Evolutionary conservation across 1,140 invertebrate genomes (phyloP).

Genomic region (Drosophila chauvacae): DNA sequence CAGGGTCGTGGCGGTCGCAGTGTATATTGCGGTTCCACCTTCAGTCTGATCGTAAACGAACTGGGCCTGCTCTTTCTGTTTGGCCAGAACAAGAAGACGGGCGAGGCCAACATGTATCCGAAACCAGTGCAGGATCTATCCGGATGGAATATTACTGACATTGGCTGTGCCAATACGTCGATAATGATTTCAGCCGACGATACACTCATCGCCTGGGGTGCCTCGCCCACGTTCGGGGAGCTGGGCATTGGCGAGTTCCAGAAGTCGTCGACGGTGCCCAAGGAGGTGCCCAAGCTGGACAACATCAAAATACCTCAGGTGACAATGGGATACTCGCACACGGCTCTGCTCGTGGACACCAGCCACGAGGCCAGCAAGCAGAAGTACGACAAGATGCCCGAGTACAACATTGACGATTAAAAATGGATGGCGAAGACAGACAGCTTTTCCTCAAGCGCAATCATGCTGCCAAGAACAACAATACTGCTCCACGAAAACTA

Average conservation of each 20-base stretch:
- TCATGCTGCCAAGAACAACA: conserved; percentile 56
- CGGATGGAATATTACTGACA: conserved; percentile 93
- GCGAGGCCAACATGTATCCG: conserved; percentile 98
- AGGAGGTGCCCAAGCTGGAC: conserved; percentile 93
- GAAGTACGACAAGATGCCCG: conserved; percentile 85
- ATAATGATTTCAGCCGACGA: conserved; percentile 96
- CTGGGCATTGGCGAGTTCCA: conserved; percentile 94
- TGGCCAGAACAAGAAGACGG: conserved; percentile 95
- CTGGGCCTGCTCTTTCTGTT: conserved; percentile 92
- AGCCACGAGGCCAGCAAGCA: conserved; percentile 85
- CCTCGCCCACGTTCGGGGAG: conserved; percentile 96
- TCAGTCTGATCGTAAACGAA: conserved; percentile 93
- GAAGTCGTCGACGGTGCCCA: conserved; percentile 94
- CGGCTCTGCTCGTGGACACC: conserved; percentile 87
- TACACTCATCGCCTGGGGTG: conserved; percentile 95
- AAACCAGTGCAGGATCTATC: conserved; percentile 96
- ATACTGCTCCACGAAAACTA: conserved; percentile 65
- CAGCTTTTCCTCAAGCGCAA: conserved; percentile 30
- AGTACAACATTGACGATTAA: conserved; percentile 84
- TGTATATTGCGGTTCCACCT: conserved; percentile 94
- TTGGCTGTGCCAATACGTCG: conserved; percentile 92
- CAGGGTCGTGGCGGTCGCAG: conserved; percentile 92
- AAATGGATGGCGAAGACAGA: conserved; percentile 7
- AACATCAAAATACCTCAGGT: conserved; percentile 92
- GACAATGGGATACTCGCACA: conserved; percentile 93